Evolutionary conservation across 2,113 vertebrate genomes (phyloP).

Genomic region (Anguilla rostrata): DNA sequence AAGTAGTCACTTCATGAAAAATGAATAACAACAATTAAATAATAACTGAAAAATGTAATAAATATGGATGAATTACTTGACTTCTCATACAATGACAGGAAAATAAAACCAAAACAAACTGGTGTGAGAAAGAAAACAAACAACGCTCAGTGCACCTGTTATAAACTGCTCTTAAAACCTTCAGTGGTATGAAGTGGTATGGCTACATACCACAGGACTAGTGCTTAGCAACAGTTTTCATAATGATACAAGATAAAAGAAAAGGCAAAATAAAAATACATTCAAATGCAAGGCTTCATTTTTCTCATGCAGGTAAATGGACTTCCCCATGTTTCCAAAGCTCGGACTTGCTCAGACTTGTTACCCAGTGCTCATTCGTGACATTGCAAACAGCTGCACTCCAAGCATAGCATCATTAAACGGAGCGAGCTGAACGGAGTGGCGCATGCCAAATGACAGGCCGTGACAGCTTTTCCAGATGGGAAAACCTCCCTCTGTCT

Average conservation of each 20-base stretch:
- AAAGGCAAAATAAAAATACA: slow-evolving; percentile 64
- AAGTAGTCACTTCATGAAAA: not conserved
- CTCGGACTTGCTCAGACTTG: slow-evolving; percentile 42
- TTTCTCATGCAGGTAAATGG: slow-evolving; percentile 56
- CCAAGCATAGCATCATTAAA: slow-evolving; percentile 45
- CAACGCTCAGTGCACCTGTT: slow-evolving; percentile 67
- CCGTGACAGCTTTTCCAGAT: slow-evolving; percentile 40
- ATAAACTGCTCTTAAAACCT: slow-evolving; percentile 38
- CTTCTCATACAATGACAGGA: slow-evolving; percentile 1
- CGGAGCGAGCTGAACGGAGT: not conserved
- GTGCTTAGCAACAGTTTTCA: slow-evolving; percentile 79
- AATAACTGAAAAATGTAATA: not conserved
- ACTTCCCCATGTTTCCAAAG: slow-evolving; percentile 54
- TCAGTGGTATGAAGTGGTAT: slow-evolving; percentile 29
- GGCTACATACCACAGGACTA: slow-evolving; percentile 60
- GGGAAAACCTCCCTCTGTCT: slow-evolving; percentile 46
- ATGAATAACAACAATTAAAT: not conserved
- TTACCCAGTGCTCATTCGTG: slow-evolving; percentile 58
- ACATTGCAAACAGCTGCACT: slow-evolving; percentile 61
- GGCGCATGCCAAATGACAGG: slow-evolving; percentile 52
- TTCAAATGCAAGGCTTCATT: slow-evolving; percentile 74
- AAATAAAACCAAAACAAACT: not conserved
- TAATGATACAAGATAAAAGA: slow-evolving; percentile 33
- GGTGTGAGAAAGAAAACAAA: slow-evolving; percentile 27
- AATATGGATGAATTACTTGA: not conserved